Conservation (phyloP, 2,888 invertebrate species). For the Siphonodentalium dalli region DNA sequence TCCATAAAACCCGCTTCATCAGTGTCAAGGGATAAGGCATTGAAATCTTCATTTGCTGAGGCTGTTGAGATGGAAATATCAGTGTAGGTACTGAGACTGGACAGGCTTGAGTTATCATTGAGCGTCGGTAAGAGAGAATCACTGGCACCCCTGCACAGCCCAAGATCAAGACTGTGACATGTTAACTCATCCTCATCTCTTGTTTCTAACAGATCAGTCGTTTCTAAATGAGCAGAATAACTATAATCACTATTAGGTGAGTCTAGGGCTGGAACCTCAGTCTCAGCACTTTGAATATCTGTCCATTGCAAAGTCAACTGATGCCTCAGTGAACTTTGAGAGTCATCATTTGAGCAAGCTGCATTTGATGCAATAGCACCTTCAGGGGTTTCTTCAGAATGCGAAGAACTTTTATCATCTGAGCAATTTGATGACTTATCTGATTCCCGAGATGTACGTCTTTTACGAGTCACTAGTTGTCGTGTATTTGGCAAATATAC, state of each 20-base stretch:
- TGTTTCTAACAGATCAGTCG: constrained; percentile 33
- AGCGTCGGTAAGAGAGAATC: constrained; percentile 42
- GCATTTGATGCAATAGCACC: not conserved
- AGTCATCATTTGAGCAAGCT: no score
- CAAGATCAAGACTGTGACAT: constrained; percentile 46
- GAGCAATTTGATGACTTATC: no score
- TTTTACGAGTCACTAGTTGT: constrained; percentile 50
- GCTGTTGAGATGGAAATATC: constrained; percentile 56
- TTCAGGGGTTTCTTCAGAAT: not conserved
- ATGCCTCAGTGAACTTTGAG: no score
- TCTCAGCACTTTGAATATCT: no score
- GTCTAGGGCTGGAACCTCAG: no score
- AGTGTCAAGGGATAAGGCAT: constrained; percentile 42
- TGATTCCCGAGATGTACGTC: no score
- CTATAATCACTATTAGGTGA: no score
- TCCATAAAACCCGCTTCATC: constrained; percentile 59
- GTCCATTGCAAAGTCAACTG: no score
- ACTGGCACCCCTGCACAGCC: constrained; percentile 36
- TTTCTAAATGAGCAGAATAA: no score
- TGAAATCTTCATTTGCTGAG: constrained; percentile 45
- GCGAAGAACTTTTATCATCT: not conserved
- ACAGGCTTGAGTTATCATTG: constrained; percentile 57
- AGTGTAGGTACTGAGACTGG: constrained; percentile 58
- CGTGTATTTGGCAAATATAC: constrained; percentile 57
- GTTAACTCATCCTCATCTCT: constrained; percentile 44